A percentile compares a stretch with the other conserved stretches of the same genome.
These are phyloP conservation scores for Calliphora vicina DNA, from an alignment of 1,140 invertebrate species.

Conservation along the genomic window DNA sequence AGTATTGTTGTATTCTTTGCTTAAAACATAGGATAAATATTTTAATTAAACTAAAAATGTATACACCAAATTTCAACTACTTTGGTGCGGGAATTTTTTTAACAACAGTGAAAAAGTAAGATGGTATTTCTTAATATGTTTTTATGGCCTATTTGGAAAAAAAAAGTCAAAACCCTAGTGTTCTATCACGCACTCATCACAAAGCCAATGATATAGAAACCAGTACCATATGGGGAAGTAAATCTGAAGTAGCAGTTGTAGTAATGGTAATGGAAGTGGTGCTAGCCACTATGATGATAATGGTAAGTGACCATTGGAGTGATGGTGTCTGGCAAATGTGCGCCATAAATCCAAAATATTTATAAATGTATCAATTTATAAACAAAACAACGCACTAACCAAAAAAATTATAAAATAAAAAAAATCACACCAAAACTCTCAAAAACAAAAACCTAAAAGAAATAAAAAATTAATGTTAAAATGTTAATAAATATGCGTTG, in stretches of 20 bases:
- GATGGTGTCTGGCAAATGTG: background rate
- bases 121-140: too few species aligned
- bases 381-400: background rate
- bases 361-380: slow-evolving; percentile 2
- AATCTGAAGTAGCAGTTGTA: background rate
- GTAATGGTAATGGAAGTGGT: background rate
- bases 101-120: too few species aligned
- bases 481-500: slow-evolving; percentile 1
- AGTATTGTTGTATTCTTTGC: too few species aligned
- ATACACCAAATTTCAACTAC: too few species aligned
- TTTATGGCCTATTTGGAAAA: too few species aligned
- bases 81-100: too few species aligned
- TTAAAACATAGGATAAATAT: too few species aligned
- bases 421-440: background rate
- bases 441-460: background rate
- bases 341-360: background rate
- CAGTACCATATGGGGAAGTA: background rate
- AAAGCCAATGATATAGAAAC: background rate
- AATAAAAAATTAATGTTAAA: slow-evolving; percentile 11
- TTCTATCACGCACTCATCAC: background rate
- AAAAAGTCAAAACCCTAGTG: too few species aligned
- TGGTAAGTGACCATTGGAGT: background rate
- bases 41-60: too few species aligned
- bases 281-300: background rate
- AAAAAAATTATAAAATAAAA: background rate